These are phyloP conservation scores for Megaceryle alcyon DNA, from an alignment of 2,797 vertebrate species.

Conservation along the genomic window DNA sequence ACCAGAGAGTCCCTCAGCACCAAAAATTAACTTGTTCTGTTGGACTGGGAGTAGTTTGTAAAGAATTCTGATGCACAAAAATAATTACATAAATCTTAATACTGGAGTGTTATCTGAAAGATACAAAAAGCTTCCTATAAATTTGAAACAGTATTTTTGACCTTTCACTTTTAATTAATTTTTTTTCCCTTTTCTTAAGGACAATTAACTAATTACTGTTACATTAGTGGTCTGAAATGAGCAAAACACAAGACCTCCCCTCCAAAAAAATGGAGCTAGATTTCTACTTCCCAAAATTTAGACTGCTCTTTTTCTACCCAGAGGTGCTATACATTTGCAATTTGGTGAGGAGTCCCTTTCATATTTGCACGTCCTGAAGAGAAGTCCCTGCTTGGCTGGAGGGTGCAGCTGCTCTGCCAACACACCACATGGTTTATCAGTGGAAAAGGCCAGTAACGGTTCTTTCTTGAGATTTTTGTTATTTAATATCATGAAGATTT, in stretches of 20 bases:
- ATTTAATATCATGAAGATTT: neutral
- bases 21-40: neutral
- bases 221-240: neutral
- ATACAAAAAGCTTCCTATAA: neutral
- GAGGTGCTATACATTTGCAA: neutral
- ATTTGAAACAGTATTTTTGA: neutral
- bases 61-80: neutral
- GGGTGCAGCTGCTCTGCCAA: neutral
- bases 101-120: neutral
- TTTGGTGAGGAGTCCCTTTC: neutral
- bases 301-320: neutral
- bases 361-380: neutral
- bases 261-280: neutral
- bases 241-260: neutral
- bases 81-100: neutral
- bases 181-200: neutral
- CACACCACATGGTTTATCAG: accelerated
- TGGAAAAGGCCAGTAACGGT: neutral
- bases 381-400: neutral
- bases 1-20: neutral
- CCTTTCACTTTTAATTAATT: neutral
- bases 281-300: neutral
- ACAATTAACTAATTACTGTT: neutral
- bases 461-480: neutral
- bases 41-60: neutral